phyloP scores from a whole-genome alignment of 2,888 invertebrate species.

The Monoplex corrugatus region DNA sequence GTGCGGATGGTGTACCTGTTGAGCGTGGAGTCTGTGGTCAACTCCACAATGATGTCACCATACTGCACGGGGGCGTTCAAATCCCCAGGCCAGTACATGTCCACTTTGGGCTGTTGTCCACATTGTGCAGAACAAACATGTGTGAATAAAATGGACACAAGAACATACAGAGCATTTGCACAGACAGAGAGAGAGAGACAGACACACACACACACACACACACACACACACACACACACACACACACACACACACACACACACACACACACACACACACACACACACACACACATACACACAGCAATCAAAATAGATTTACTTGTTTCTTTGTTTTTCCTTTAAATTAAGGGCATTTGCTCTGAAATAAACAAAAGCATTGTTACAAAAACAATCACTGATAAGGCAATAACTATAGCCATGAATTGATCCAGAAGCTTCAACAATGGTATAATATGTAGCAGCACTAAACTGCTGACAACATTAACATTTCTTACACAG shows the following conservation, averaged over 20 bases:
- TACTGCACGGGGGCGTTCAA: conserved; percentile 67
- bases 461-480: too few relatives aligned
- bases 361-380: too few relatives aligned
- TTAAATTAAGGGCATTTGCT: too few relatives aligned
- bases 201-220: neutral
- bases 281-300: neutral
- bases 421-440: too few relatives aligned
- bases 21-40: conserved; percentile 66
- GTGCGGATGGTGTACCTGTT: conserved; percentile 70
- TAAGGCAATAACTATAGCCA: too few relatives aligned
- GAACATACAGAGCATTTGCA: too few relatives aligned
- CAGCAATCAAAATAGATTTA: too few relatives aligned
- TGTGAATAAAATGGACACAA: neutral
- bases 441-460: too few relatives aligned
- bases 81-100: conserved; percentile 71
- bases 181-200: neutral
- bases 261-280: neutral
- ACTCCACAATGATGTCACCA: conserved; percentile 70
- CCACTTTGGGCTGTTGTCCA: conserved; percentile 70
- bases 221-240: neutral
- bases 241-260: neutral
- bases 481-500: too few relatives aligned
- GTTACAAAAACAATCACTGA: too few relatives aligned
- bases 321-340: too few relatives aligned
- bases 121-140: neutral